These are phyloP conservation scores for Pterostichus madidus DNA, from an alignment of 2,888 invertebrate species.

Conservation along the genomic window DNA sequence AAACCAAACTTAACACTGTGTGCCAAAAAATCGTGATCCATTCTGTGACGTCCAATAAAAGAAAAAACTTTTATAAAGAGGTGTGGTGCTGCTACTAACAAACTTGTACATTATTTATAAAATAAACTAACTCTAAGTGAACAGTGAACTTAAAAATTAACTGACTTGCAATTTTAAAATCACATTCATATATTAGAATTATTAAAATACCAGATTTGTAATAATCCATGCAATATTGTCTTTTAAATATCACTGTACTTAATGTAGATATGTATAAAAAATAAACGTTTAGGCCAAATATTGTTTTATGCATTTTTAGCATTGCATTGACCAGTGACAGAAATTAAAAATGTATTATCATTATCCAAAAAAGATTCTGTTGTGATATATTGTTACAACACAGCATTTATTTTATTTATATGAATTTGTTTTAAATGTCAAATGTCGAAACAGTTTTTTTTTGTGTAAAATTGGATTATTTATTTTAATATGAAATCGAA, in stretches of 20 bases:
- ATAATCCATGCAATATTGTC: slow-evolving; percentile 66
- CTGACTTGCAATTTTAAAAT: slow-evolving; percentile 55
- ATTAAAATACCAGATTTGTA: slow-evolving; percentile 63
- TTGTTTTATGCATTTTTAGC: not conserved
- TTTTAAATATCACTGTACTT: slow-evolving; percentile 67
- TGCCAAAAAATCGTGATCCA: slow-evolving; percentile 65
- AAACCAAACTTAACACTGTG: slow-evolving; percentile 63
- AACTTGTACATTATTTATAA: slow-evolving; percentile 68
- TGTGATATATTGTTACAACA: too few species aligned
- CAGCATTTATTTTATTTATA: too few species aligned
- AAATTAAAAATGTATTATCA: too few species aligned
- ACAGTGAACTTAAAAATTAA: slow-evolving; percentile 65
- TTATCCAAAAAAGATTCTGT: too few species aligned
- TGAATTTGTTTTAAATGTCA: slow-evolving; percentile 1
- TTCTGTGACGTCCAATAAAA: slow-evolving; percentile 70
- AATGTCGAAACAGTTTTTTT: not conserved
- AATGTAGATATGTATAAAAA: slow-evolving; percentile 67
- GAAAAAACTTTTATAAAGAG: slow-evolving; percentile 71
- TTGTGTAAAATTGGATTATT: slow-evolving; percentile 6
- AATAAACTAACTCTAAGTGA: slow-evolving; percentile 61
- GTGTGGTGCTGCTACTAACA: slow-evolving; percentile 75
- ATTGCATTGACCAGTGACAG: too few species aligned
- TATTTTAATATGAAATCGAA: slow-evolving; percentile 14
- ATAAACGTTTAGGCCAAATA: slow-evolving; percentile 64
- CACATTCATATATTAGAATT: slow-evolving; percentile 65